phyloP scores from a whole-genome alignment of 1,140 invertebrate species.

The Coelopa frigida region DNA sequence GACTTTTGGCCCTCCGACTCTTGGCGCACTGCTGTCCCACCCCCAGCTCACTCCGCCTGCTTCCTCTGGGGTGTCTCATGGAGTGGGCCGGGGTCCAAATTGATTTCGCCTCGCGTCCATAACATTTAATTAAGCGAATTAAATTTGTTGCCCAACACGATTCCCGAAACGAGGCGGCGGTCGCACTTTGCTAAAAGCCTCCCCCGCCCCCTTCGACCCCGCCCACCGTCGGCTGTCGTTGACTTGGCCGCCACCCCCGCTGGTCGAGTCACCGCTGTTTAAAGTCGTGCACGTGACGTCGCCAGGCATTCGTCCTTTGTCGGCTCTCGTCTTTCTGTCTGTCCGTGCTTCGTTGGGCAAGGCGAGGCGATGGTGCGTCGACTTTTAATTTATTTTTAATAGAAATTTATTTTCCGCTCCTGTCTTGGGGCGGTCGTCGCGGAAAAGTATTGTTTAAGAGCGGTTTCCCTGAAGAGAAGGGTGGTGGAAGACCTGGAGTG shows the following conservation, averaged over 20 bases:
- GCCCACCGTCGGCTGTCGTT: not conserved
- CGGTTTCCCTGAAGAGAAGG: too few species aligned
- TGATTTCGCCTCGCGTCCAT: constrained; percentile 1
- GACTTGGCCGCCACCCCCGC: not conserved
- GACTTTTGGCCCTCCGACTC: too few species aligned
- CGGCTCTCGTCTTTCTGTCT: not conserved
- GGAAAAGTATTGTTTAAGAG: constrained; percentile 9
- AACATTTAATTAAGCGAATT: constrained; percentile 16
- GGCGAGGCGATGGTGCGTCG: constrained; percentile 4
- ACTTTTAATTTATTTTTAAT: constrained; percentile 13
- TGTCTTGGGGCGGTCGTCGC: not conserved
- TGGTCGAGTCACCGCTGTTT: not conserved
- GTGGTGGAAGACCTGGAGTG: too few species aligned
- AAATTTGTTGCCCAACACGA: constrained; percentile 10
- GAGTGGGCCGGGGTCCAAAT: too few species aligned
- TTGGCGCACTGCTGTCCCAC: too few species aligned
- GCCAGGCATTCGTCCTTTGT: too few species aligned
- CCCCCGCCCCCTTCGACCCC: not conserved
- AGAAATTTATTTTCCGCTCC: constrained; percentile 11
- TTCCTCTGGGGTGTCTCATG: too few species aligned
- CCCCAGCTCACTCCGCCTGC: not conserved
- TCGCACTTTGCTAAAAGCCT: not conserved
- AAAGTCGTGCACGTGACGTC: constrained; percentile 3
- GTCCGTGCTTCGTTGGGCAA: constrained; percentile 2
- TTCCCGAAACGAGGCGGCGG: too few species aligned